Evolutionary conservation across 2,797 vertebrate genomes (phyloP).

Genomic region (Eleutherodactylus coqui): DNA sequence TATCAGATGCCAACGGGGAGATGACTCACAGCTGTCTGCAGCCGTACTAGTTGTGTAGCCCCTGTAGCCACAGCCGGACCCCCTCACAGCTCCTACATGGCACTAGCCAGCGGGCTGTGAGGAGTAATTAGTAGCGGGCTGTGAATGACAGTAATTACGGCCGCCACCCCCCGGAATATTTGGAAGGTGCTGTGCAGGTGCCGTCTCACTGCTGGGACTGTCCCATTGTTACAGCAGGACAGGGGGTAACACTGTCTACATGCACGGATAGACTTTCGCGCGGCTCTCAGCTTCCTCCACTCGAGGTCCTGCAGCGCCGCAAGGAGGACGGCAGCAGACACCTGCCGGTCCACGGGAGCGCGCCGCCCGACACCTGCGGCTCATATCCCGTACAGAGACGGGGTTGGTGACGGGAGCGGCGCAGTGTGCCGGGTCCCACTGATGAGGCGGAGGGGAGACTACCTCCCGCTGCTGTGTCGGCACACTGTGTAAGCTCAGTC

Average conservation of each 20-base stretch:
- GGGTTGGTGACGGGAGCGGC: background rate
- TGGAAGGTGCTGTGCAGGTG: slow-evolving; percentile 29
- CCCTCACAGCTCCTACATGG: background rate
- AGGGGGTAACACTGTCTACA: background rate
- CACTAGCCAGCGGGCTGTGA: background rate
- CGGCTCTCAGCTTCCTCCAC: background rate
- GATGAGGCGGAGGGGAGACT: too few relatives aligned
- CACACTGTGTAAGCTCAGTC: background rate
- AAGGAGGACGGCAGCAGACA: slow-evolving; percentile 43
- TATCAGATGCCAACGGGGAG: background rate
- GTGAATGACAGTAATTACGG: background rate
- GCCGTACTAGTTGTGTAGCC: background rate
- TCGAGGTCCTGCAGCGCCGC: slow-evolving; percentile 61
- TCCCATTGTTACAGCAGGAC: slow-evolving; percentile 3
- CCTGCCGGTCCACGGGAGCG: slow-evolving; percentile 16
- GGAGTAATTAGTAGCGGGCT: background rate
- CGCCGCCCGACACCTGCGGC: slow-evolving; percentile 46
- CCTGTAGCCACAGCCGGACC: slow-evolving; percentile 35
- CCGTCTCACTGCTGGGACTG: slow-evolving; percentile 5
- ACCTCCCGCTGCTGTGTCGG: too few relatives aligned
- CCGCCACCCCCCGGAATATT: background rate
- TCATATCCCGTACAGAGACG: background rate
- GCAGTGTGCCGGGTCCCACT: background rate
- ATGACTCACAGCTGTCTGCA: background rate
- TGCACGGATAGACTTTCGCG: background rate